Evolutionary conservation across 2,888 invertebrate species (phyloP).

Genomic region (Eupeodes latifasciatus): DNA sequence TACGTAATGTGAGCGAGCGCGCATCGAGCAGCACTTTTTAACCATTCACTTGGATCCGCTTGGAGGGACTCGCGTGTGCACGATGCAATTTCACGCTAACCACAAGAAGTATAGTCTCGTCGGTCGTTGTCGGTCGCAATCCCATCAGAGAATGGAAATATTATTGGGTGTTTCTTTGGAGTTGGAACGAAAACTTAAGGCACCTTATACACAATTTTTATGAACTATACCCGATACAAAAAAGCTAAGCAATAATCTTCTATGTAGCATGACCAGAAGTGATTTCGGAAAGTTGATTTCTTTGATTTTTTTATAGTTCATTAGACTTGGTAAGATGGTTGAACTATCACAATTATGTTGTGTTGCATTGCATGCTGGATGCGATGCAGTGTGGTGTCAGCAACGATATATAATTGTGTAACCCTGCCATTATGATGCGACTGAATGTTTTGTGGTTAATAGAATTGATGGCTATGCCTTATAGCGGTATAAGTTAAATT

Average conservation of each 20-base stretch:
- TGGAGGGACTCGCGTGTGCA: conserved; percentile 70
- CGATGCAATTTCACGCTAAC: conserved; percentile 72
- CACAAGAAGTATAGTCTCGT: background rate
- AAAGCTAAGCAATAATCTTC: conserved; percentile 42
- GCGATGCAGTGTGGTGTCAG: too few relatives aligned
- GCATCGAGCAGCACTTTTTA: conserved; percentile 26
- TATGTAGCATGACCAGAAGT: conserved; percentile 71
- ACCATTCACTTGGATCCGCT: conserved; percentile 72
- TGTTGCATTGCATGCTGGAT: background rate
- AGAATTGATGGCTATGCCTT: conserved; percentile 19
- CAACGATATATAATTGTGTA: conserved; percentile 28
- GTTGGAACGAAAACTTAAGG: background rate
- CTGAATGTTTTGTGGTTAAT: conserved; percentile 30
- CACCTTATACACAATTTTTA: background rate
- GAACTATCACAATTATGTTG: conserved; percentile 19
- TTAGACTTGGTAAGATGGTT: conserved; percentile 61
- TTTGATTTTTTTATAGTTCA: conserved; percentile 68
- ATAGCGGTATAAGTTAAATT: conserved; percentile 4
- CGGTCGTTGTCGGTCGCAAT: conserved; percentile 4
- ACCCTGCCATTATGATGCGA: conserved; percentile 21
- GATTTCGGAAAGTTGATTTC: conserved; percentile 68
- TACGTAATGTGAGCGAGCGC: conserved; percentile 60
- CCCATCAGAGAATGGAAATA: conserved; percentile 49
- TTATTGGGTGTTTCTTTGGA: conserved; percentile 55
- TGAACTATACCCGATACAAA: background rate